Percentiles rank a stretch among this genome's conserved stretches.
Conservation (phyloP, 2,888 invertebrate species). For the Barypeithes pellucidus region DNA sequence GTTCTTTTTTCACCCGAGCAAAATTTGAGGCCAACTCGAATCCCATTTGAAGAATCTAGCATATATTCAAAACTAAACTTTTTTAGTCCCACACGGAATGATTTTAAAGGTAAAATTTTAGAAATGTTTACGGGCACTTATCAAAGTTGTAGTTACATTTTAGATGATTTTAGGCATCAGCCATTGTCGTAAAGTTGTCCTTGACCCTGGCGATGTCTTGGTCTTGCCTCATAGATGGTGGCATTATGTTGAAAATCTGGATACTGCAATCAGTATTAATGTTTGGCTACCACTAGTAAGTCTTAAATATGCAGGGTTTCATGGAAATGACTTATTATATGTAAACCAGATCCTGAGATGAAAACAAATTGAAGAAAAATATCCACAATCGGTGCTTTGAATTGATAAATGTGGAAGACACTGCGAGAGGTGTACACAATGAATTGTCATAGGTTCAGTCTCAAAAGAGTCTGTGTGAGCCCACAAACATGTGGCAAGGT, state of each 20-base stretch:
- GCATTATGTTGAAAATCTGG: slow-evolving; percentile 96
- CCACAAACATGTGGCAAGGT: no score
- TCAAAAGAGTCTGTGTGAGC: no score
- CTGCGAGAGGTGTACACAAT: no score
- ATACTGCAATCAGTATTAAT: slow-evolving; percentile 77
- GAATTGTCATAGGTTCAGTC: no score
- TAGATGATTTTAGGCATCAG: slow-evolving; percentile 61
- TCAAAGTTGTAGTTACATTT: slow-evolving; percentile 43
- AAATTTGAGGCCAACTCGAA: slow-evolving; percentile 83
- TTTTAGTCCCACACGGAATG: slow-evolving; percentile 75
- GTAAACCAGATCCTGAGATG: no score
- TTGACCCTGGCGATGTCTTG: slow-evolving; percentile 90
- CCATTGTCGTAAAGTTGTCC: slow-evolving; percentile 73
- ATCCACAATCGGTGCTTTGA: no score
- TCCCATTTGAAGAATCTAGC: slow-evolving; percentile 98
- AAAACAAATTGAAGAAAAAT: no score
- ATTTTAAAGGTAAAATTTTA: slow-evolving; percentile 71
- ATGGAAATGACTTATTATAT: no score
- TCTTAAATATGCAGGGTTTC: background rate
- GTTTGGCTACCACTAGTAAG: slow-evolving; percentile 83
- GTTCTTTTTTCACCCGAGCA: slow-evolving; percentile 88
- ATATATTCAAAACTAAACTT: slow-evolving; percentile 91
- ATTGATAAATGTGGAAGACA: no score
- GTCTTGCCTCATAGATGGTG: slow-evolving; percentile 96
- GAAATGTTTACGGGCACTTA: slow-evolving; percentile 21